Base-by-base conservation (phyloP, 2,113 vertebrate species). In the Peromyscus polionotus region DNA sequence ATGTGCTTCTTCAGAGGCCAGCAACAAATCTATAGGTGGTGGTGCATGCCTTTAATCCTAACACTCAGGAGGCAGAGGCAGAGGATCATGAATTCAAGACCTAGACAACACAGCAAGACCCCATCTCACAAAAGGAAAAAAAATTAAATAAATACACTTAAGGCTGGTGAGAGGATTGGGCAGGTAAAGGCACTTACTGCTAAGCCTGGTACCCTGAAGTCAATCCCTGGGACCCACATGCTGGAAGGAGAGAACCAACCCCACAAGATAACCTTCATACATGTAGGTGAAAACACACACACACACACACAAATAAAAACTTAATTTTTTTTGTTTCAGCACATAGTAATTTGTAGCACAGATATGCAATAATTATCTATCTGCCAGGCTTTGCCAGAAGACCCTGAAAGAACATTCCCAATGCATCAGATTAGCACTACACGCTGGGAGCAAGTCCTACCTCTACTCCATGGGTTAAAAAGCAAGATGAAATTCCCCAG, bases 391-490 rank as follows among this genome's bases (percentile, higher is more conserved):
- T 96, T 77, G 90, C 92, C 88, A 90, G n/a, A 87, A 92, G 88
- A 93, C 36, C 70, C 11, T 88, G 33, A 16, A 36, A 28, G 70
- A 92, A 28, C 7, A 3, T 76, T 88, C 45, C 84, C 84, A 81
- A 0, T 20, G 24, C 19, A 17, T 93, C 20, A 4, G 17, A 86
- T 63, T 31, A 86, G 24, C 33, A 51, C 63, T 73, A 70, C 11
- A 76, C 24, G 10, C 65, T 9, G 13, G 31, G 42, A 93, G 19
- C 72, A 81, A 59, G 45, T 68, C 90, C 85, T 98, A 99, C 99
- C 99, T 99, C 98, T 97, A 97, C 98, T 99, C 99, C 99, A 99
- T 0, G 99, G 99, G 90, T 99, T 99, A 68, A 99, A 99, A 57
- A 99, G 99, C 91, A 99, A 90, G 97, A 98, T 97, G 97, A 99